Conservation (phyloP, 1,140 invertebrate species). For the Philaenus spumarius region DNA sequence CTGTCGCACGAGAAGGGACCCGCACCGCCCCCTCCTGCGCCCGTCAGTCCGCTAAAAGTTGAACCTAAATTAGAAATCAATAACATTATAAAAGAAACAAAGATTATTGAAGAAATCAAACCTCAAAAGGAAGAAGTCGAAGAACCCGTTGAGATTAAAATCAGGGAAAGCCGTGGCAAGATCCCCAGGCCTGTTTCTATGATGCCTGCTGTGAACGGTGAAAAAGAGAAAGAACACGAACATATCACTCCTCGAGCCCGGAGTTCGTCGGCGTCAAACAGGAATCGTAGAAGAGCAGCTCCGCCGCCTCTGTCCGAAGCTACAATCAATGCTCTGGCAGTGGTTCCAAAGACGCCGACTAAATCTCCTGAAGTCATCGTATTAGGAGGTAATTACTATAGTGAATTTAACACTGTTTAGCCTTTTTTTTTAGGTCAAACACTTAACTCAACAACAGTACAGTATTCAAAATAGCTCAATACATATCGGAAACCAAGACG, state of each 20-base stretch:
- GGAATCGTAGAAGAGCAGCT: constrained; percentile 31
- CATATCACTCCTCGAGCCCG: constrained; percentile 16
- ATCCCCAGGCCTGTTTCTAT: constrained; percentile 21
- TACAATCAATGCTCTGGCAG: constrained; percentile 23
- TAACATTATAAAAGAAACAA: no score
- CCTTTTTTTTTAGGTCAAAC: no score
- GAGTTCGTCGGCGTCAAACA: constrained; percentile 31
- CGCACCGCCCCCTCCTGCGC: constrained; percentile 52
- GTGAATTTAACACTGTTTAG: no score
- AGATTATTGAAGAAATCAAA: no score
- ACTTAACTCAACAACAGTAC: no score
- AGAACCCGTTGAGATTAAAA: neutral
- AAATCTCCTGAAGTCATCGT: neutral
- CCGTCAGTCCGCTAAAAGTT: neutral
- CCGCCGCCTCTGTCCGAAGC: constrained; percentile 31
- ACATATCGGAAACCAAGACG: no score
- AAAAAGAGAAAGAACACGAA: constrained; percentile 3
- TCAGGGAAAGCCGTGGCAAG: constrained; percentile 1
- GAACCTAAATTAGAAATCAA: neutral
- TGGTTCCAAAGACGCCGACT: constrained; percentile 7
- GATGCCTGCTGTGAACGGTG: constrained; percentile 21
- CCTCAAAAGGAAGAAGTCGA: neutral
- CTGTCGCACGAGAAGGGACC: constrained; percentile 55
- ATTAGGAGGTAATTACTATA: no score
- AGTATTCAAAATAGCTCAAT: no score